A percentile compares a stretch with the other conserved stretches of the same genome.
phyloP scores from a whole-genome alignment of 2,113 vertebrate genomes.

The Polypterus bichir region DNA sequence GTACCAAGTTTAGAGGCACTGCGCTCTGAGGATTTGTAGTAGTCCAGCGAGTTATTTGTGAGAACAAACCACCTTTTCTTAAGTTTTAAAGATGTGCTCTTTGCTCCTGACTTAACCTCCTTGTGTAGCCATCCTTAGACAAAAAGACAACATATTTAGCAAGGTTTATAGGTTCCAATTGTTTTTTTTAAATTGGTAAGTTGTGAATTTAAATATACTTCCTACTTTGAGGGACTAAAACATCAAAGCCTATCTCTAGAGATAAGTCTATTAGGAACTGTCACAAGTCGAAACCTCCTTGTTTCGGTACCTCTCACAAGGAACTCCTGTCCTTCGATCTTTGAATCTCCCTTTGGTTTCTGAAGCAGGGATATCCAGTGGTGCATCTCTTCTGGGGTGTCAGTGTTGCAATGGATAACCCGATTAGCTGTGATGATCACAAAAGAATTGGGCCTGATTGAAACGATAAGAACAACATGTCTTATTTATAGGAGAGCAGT shows the following conservation, averaged over 20 bases:
- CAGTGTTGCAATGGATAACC: slow-evolving; percentile 83
- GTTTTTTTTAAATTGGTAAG: no score
- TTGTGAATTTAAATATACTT: no score
- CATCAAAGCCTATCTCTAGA: background rate
- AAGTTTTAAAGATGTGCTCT: slow-evolving; percentile 74
- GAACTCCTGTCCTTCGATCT: slow-evolving; percentile 79
- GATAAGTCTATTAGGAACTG: background rate
- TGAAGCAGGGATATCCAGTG: slow-evolving; percentile 89
- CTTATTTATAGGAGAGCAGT: no score
- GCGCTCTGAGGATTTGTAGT: slow-evolving; percentile 75
- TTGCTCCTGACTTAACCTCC: slow-evolving; percentile 71
- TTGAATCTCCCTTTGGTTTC: slow-evolving; percentile 77
- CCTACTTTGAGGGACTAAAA: background rate
- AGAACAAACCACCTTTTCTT: slow-evolving; percentile 88
- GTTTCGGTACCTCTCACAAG: slow-evolving; percentile 63
- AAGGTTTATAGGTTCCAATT: no score
- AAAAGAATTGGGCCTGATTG: slow-evolving; percentile 76
- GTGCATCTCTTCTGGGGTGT: slow-evolving; percentile 85
- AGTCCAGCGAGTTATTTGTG: slow-evolving; percentile 75
- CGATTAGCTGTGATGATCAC: slow-evolving; percentile 87
- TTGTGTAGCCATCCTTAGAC: slow-evolving; percentile 78
- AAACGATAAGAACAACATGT: no score
- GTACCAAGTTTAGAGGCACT: slow-evolving; percentile 80
- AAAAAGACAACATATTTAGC: background rate
- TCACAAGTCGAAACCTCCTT: background rate